Evolutionary conservation across 2,113 vertebrate species (phyloP).

Genomic region (Phalacrocorax carbo): DNA sequence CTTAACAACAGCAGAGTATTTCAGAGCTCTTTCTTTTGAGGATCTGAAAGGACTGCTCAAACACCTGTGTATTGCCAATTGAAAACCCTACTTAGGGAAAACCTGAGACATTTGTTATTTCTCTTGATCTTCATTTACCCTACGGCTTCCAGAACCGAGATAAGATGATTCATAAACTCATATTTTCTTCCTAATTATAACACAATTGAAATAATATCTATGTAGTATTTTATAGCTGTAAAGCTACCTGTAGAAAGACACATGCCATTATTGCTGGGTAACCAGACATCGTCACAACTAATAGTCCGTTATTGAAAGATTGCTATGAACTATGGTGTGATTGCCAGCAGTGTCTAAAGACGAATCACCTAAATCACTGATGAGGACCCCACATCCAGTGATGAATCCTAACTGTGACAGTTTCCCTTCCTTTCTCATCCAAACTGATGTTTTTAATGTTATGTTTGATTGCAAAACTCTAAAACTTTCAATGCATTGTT

Average conservation of each 20-base stretch:
- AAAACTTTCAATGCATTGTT: background rate
- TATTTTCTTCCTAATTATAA: background rate
- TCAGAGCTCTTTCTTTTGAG: background rate
- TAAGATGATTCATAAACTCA: background rate
- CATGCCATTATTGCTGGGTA: background rate
- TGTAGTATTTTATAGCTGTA: background rate
- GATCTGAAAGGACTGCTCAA: background rate
- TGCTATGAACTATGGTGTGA: background rate
- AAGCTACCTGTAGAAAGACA: background rate
- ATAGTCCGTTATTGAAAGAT: background rate
- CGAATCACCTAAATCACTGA: background rate
- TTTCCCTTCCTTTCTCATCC: background rate
- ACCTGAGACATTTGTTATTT: rapidly evolving
- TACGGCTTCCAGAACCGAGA: background rate
- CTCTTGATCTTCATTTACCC: background rate
- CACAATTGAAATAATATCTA: background rate
- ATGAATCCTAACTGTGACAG: background rate
- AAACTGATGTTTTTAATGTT: background rate
- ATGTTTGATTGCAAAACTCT: background rate
- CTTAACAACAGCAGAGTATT: constrained; percentile 25
- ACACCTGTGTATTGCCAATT: rapidly evolving
- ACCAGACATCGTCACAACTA: background rate
- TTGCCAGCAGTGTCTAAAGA: background rate
- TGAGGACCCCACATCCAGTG: background rate
- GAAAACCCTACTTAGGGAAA: background rate